Conservation (phyloP, 2,797 vertebrate genomes). For the Gastrophryne carolinensis region DNA sequence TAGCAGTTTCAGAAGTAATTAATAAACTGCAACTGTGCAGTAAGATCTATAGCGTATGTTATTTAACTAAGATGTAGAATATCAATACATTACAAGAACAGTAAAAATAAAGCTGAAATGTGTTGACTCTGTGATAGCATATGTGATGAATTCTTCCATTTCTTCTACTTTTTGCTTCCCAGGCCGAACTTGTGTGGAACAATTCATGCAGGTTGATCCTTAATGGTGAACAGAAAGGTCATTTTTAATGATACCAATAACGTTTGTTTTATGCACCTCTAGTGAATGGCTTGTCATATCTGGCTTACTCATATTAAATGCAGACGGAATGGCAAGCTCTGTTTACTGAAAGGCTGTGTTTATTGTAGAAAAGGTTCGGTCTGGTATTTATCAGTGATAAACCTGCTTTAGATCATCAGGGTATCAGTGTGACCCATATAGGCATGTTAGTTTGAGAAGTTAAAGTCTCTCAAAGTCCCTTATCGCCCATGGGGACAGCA, state of each 20-base stretch:
- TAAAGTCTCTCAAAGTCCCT: too few relatives aligned
- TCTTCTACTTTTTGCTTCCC: too few relatives aligned
- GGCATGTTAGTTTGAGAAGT: too few relatives aligned
- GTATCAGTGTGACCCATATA: too few relatives aligned
- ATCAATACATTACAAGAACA: neutral
- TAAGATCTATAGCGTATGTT: too few relatives aligned
- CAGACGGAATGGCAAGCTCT: neutral
- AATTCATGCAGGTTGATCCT: neutral
- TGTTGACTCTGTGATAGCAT: too few relatives aligned
- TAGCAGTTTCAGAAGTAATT: too few relatives aligned
- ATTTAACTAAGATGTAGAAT: too few relatives aligned
- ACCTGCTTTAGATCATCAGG: too few relatives aligned
- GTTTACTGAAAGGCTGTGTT: slow-evolving; percentile 4
- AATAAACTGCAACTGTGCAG: neutral
- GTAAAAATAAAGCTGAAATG: too few relatives aligned
- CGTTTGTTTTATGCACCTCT: slow-evolving; percentile 4
- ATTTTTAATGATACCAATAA: slow-evolving; percentile 12
- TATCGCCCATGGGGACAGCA: too few relatives aligned
- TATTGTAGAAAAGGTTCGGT: neutral
- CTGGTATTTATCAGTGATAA: too few relatives aligned
- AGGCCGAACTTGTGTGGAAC: neutral
- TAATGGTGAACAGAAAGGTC: slow-evolving; percentile 11
- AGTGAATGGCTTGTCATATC: slow-evolving; percentile 8
- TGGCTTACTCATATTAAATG: neutral
- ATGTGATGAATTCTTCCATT: neutral